phyloP scores from a whole-genome alignment of 2,888 invertebrate genomes.

The Trachelus iudaicus region DNA sequence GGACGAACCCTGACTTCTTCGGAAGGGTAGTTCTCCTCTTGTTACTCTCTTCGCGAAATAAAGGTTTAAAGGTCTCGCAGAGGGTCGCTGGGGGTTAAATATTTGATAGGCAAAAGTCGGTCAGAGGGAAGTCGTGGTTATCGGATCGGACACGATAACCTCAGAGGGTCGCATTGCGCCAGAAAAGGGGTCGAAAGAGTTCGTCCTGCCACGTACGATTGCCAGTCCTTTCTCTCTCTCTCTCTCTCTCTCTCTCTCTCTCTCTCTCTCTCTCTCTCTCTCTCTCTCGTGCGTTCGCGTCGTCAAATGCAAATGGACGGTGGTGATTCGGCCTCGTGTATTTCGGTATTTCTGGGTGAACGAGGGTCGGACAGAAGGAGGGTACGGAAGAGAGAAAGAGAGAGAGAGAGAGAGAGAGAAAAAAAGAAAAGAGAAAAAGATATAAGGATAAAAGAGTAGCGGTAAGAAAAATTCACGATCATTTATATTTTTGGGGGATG shows the following conservation, averaged over 20 bases:
- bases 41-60: not conserved
- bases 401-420: too few relatives aligned
- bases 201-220: not conserved
- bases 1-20: not conserved
- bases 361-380: not conserved
- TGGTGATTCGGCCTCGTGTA: not conserved
- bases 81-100: not conserved
- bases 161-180: not conserved
- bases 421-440: too few relatives aligned
- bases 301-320: not conserved
- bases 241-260: not conserved
- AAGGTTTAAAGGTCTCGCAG: not conserved
- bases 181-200: not conserved
- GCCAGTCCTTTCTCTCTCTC: not conserved
- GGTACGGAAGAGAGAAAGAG: not conserved
- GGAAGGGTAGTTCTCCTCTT: not conserved
- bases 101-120: not conserved
- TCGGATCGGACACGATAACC: not conserved
- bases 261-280: not conserved
- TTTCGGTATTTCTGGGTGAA: not conserved
- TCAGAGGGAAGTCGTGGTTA: not conserved
- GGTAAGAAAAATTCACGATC: not conserved
- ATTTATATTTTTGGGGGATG: not conserved
- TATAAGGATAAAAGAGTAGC: not conserved
- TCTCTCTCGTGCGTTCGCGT: not conserved